phyloP scores from a whole-genome alignment of 2,888 invertebrate genomes.

The Taenaris catops region DNA sequence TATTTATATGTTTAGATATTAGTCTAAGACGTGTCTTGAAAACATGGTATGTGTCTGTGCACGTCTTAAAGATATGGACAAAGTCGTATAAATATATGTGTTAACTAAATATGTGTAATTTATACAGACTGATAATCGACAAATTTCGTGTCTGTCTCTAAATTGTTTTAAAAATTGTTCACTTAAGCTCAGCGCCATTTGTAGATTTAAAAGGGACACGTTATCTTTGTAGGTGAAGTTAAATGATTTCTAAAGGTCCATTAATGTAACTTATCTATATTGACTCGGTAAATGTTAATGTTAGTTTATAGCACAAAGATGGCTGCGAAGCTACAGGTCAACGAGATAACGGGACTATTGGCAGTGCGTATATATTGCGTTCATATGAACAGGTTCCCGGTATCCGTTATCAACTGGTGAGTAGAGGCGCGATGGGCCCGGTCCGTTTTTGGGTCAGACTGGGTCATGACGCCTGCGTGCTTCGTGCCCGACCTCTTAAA shows the following conservation, averaged over 20 bases:
- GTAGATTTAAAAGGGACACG: too few relatives aligned
- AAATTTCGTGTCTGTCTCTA: too few relatives aligned
- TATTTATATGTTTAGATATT: too few relatives aligned
- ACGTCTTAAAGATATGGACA: too few relatives aligned
- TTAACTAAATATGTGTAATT: too few relatives aligned
- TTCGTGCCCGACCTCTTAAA: slow-evolving; percentile 45
- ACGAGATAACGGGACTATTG: slow-evolving; percentile 48
- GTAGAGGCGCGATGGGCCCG: slow-evolving; percentile 58
- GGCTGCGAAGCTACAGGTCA: slow-evolving; percentile 32
- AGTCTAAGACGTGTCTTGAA: too few relatives aligned
- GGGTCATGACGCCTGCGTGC: slow-evolving; percentile 76
- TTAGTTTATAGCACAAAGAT: slow-evolving; percentile 16
- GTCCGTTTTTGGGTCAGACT: slow-evolving; percentile 74
- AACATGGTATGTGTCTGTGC: too few relatives aligned
- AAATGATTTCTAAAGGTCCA: slow-evolving; percentile 7
- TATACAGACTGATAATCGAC: too few relatives aligned
- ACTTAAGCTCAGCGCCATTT: too few relatives aligned
- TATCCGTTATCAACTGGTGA: slow-evolving; percentile 64
- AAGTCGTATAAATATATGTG: too few relatives aligned
- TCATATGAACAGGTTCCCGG: slow-evolving; percentile 60
- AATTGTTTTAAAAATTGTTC: too few relatives aligned
- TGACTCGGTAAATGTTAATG: slow-evolving; percentile 20
- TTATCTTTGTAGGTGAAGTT: too few relatives aligned
- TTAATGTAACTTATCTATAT: slow-evolving; percentile 4
- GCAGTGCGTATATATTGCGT: slow-evolving; percentile 37